Evolutionary conservation across 2,888 invertebrate genomes (phyloP), one percentile per base, ranked within the genome.

Genomic region (Corbicula japonica): DNA sequence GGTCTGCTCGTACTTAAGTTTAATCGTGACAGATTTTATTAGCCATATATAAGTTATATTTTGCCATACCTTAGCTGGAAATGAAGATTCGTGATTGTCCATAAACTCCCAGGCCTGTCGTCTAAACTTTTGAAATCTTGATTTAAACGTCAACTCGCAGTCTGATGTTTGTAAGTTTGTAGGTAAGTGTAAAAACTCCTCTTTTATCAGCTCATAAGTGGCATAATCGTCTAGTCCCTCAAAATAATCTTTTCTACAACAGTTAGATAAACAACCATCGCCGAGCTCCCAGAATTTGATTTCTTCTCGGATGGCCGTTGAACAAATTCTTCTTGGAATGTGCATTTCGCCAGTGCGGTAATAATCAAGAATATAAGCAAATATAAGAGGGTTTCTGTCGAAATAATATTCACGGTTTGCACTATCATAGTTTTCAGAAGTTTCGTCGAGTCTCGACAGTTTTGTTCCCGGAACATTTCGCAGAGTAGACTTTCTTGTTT

Each of bases 341-440:
- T 90, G 89, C 68, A 89, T 81, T n/a, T 76, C 75, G 3, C 88
- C 89, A 4, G 76, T 78, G 1, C 88, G 83, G 48, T 86, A 86
- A 50, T 70, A 87, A 56, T 88, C 87, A 15, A 90, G 48, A 30
- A 90, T 84, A 38, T 72, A 84, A 15, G 54, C 65, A 75, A 90
- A 88, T 26, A 87, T 50, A 5, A 74, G 76, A 0, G 90, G 88
- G 66, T 89, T 89, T 58, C 89, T 71, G 72, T 90, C 90, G 58
- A 88, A 89, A 70, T 87, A 90, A 63, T 86, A 87, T 60, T 85
- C 85, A 10, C 71, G 41, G 2, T 70, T 50, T 15, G 54, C 50
- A 35, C 12, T 32, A 62, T 74, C 69, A 66, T 66, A 82, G 44
- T 76, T 52, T 63, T 76, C 81, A 63, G 69, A 56, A 15, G 61